Evolutionary conservation across 2,113 vertebrate genomes (phyloP).

Genomic region (Aptenodytes patagonicus): DNA sequence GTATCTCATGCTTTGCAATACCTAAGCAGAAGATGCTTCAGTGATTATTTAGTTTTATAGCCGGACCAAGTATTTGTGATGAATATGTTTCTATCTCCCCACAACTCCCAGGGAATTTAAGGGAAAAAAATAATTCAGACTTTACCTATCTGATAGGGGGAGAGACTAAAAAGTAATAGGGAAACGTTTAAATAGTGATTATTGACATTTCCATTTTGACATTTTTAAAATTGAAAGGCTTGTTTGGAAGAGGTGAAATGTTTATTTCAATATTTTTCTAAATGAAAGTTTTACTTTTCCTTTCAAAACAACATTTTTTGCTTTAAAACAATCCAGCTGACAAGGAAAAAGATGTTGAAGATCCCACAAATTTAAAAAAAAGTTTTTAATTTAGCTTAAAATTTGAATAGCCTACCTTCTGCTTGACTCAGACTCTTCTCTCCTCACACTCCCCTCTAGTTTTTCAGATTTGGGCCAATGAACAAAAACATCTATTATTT

Average conservation of each 20-base stretch:
- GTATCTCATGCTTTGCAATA: not conserved
- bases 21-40: not conserved
- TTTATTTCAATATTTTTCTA: not conserved
- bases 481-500: not conserved
- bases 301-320: not conserved
- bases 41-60: not conserved
- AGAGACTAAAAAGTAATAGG: not conserved
- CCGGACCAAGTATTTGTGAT: not conserved
- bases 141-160: not conserved
- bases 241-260: not conserved
- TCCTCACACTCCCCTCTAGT: not conserved
- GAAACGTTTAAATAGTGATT: not conserved
- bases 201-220: not conserved
- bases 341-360: not conserved
- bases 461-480: not conserved
- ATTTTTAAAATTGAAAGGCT: not conserved
- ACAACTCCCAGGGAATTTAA: not conserved
- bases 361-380: not conserved
- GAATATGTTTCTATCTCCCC: not conserved
- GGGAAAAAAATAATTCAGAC: not conserved
- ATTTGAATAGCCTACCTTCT: not conserved
- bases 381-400: not conserved
- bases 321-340: not conserved
- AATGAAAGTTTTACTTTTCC: not conserved
- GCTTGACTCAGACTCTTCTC: not conserved